phyloP scores from a whole-genome alignment of 2,797 vertebrate species.

The Poliocrania exsul region DNA sequence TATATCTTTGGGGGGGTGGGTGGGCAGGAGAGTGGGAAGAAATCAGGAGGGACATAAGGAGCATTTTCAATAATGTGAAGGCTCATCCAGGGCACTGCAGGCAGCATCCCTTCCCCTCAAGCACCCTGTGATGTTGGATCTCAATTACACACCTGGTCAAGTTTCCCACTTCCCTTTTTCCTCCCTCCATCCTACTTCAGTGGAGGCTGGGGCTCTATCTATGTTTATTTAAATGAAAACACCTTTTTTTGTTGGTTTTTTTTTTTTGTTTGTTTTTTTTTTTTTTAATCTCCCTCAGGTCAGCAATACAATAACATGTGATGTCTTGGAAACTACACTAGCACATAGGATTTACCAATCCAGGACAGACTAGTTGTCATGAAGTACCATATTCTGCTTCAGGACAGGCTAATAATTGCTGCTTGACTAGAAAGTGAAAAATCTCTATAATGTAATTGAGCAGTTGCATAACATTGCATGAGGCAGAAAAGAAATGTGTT shows the following conservation, averaged over 20 bases:
- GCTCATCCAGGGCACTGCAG: background rate
- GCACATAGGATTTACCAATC: background rate
- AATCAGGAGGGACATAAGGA: background rate
- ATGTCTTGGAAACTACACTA: background rate
- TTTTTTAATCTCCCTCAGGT: background rate
- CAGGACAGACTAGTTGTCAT: background rate
- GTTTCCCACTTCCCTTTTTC: background rate
- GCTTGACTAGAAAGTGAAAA: background rate
- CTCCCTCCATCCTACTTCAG: background rate
- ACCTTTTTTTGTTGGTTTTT: too few species aligned
- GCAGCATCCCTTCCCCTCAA: background rate
- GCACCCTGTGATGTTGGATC: background rate
- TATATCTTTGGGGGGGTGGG: background rate
- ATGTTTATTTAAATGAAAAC: background rate
- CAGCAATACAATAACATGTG: background rate
- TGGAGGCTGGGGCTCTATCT: background rate
- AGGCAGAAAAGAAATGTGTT: background rate
- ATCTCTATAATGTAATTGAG: background rate
- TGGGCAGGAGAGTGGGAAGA: background rate
- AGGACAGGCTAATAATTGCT: background rate
- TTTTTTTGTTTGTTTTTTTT: too few species aligned
- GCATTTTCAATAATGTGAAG: background rate
- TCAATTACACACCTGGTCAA: background rate
- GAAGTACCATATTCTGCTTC: background rate
- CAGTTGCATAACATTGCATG: background rate